Evolutionary conservation across 2,888 invertebrate species (phyloP).

Genomic region (Romanomermis culicivorax): DNA sequence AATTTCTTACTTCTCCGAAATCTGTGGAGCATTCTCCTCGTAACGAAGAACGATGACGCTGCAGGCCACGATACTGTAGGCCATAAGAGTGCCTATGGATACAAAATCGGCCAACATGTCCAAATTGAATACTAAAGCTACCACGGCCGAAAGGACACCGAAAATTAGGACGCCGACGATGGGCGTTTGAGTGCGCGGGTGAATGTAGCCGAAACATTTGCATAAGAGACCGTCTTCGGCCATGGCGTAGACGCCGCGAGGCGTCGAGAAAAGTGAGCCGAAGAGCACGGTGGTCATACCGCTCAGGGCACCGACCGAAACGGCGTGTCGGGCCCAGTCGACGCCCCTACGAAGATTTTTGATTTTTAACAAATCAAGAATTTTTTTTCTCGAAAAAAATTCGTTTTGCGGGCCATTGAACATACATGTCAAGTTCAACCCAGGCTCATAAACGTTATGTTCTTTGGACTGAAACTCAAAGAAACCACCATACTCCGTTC

Average conservation of each 20-base stretch:
- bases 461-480: no score
- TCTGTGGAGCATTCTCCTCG: conserved; percentile 12
- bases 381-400: no score
- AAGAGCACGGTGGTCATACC: conserved; percentile 50
- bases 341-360: conserved; percentile 45
- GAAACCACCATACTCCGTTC: no score
- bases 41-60: conserved; percentile 26
- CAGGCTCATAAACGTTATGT: no score
- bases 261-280: conserved; percentile 53
- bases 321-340: conserved; percentile 51
- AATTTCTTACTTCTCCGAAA: no score
- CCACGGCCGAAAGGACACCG: conserved; percentile 24
- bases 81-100: conserved; percentile 25
- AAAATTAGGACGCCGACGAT: conserved; percentile 17
- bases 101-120: conserved; percentile 28
- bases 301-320: conserved; percentile 55
- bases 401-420: no score
- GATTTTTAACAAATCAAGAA: no score
- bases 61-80: conserved; percentile 26
- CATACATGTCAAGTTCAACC: no score
- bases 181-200: conserved; percentile 14
- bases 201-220: conserved; percentile 5
- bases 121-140: conserved; percentile 27
- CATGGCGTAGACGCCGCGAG: conserved; percentile 41
- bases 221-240: conserved; percentile 37